Evolutionary conservation across 2,888 invertebrate species (phyloP).

Genomic region (Thysanoteuthis rhombus): DNA sequence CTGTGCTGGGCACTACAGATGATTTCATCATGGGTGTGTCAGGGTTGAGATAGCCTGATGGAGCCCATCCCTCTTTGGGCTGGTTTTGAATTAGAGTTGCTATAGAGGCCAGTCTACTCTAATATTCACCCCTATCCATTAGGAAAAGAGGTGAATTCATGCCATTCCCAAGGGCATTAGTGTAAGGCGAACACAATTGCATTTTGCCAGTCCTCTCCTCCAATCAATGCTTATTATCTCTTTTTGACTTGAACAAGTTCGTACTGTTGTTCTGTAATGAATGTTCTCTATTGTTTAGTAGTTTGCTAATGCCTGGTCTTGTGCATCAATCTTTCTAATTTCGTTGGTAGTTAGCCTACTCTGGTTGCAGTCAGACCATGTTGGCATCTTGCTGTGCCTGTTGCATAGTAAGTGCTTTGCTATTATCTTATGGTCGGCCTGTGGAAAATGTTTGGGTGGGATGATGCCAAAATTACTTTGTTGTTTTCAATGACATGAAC

Average conservation of each 20-base stretch:
- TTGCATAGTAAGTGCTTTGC: not conserved
- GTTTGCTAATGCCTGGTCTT: not conserved
- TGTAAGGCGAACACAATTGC: too few relatives aligned
- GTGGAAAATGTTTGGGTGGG: not conserved
- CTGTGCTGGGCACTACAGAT: too few relatives aligned
- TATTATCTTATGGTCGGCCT: not conserved
- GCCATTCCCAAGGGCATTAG: too few relatives aligned
- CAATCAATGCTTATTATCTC: not conserved
- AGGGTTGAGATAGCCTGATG: too few relatives aligned
- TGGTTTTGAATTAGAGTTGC: too few relatives aligned
- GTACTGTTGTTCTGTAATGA: not conserved
- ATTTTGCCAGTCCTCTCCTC: too few relatives aligned
- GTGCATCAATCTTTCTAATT: not conserved
- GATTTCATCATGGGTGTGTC: too few relatives aligned
- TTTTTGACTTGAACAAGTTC: not conserved
- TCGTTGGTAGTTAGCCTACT: not conserved
- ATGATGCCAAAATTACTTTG: constrained; percentile 12
- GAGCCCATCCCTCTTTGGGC: too few relatives aligned
- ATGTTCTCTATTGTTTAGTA: not conserved
- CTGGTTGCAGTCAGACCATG: not conserved
- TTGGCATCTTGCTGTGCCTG: not conserved
- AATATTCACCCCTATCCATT: too few relatives aligned
- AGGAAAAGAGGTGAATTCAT: too few relatives aligned
- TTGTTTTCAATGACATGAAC: not conserved
- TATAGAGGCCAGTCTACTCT: too few relatives aligned